Base-by-base conservation (phyloP, 1,140 invertebrate species). In the Zaprionus kolodkinae region DNA sequence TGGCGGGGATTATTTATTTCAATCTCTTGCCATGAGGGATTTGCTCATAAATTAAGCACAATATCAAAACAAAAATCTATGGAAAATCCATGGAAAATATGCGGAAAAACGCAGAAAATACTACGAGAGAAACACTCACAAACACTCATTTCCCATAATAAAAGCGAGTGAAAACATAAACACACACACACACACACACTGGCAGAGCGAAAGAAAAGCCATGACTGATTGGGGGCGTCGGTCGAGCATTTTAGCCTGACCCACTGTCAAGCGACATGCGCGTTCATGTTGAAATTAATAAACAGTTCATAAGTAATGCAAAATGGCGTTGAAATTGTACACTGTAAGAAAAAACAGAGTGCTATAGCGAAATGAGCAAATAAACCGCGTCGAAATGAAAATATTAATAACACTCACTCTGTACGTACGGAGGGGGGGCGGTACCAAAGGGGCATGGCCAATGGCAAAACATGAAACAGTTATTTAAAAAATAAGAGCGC, bases 341-440 rank as follows among this genome's bases (percentile, higher is more conserved):
- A 27, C 17, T 15, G 59, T 12, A 6, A 33, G 10, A 21, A 25
- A 61, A 40, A 21, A 21, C 21, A 21, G 25, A 30, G 60, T 10
- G 59, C 6, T 17, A 60, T 17, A 60, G 55, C 33, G 27, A 30
- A 66, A 73, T 70, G 68, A 30, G 36, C 69, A 79, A 87, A 87
- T 87, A 86, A 83, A 89, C 71, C 60, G 77, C 77, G 70, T 84
- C 73, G 68, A 67, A 87, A 86, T 83, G 80, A 88, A 84, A 87
- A 82, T 88, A 80, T 88, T 88, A 88, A 87, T 87, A 88, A 87
- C 77, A 80, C 50, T 11, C 6, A 21, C 21, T 21, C 33, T 7
- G 38, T 15, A 17, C 15, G 30, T n/a, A n/a, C n/a, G n/a, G n/a
- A n/a, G 21, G 2, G 12, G n/a, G 3, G 10, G 52, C 15, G 40